Evolutionary conservation across 2,113 vertebrate species (phyloP).

Genomic region (Megaceryle torquata): DNA sequence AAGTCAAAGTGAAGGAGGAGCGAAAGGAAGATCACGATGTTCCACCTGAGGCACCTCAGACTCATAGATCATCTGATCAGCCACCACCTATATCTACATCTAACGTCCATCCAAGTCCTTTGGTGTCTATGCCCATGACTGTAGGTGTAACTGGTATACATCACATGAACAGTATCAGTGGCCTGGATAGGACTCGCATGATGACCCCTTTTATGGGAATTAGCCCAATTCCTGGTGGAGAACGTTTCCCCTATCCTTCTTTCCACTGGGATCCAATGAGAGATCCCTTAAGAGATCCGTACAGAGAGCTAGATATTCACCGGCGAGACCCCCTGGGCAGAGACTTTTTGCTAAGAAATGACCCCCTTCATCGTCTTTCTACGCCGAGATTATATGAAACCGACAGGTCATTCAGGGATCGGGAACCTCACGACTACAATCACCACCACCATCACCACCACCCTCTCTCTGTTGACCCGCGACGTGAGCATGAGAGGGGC

Average conservation of each 20-base stretch:
- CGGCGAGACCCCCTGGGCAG: conserved; percentile 78
- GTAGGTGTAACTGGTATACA: conserved; percentile 90
- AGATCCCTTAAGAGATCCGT: conserved; percentile 86
- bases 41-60: conserved; percentile 74
- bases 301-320: conserved; percentile 92
- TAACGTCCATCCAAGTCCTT: conserved; percentile 80
- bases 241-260: conserved; percentile 92
- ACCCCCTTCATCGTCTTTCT: conserved; percentile 89
- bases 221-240: conserved; percentile 92
- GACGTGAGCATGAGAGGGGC: conserved; percentile 88
- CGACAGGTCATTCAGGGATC: conserved; percentile 90
- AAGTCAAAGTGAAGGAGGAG: conserved; percentile 97
- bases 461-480: conserved; percentile 84
- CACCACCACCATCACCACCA: conserved; percentile 85
- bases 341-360: conserved; percentile 89
- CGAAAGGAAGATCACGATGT: conserved; percentile 92
- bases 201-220: conserved; percentile 97
- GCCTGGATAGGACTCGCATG: conserved; percentile 94
- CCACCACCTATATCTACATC: conserved; percentile 75
- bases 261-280: conserved; percentile 98
- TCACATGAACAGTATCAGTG: conserved; percentile 88
- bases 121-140: conserved; percentile 85
- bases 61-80: conserved; percentile 78
- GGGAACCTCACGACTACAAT: conserved; percentile 92
- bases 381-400: conserved; percentile 87